Conservation (phyloP, 2,888 invertebrate species). For the Metellina segmentata region DNA sequence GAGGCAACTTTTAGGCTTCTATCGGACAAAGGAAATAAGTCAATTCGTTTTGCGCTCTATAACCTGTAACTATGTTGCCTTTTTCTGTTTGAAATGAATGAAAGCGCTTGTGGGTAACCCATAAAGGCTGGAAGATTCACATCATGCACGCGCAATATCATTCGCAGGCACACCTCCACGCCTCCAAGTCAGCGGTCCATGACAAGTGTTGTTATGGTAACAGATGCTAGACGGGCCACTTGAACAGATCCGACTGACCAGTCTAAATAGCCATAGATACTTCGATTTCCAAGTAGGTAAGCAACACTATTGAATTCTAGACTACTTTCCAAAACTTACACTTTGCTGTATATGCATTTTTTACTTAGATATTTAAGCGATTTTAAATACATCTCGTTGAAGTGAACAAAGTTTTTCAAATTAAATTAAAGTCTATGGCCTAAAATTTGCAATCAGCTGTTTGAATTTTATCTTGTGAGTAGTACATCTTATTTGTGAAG, state of each 20-base stretch:
- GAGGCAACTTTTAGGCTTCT: background rate
- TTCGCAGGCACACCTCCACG: constrained; percentile 66
- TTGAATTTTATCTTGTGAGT: no score
- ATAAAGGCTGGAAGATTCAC: constrained; percentile 56
- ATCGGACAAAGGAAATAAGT: background rate
- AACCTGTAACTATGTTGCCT: constrained; percentile 38
- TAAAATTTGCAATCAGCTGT: no score
- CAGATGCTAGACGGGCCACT: constrained; percentile 52
- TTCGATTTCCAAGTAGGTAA: constrained; percentile 10
- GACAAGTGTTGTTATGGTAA: constrained; percentile 64
- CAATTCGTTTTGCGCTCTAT: constrained; percentile 20
- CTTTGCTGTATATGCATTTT: no score
- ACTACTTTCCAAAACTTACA: no score
- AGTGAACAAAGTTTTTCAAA: no score
- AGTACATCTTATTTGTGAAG: no score
- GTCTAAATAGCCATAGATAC: constrained; percentile 12
- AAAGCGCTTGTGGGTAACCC: constrained; percentile 30
- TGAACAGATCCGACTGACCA: constrained; percentile 28
- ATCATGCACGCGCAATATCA: constrained; percentile 64
- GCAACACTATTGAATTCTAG: background rate
- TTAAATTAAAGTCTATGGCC: no score
- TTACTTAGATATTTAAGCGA: no score
- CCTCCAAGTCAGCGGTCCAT: constrained; percentile 61
- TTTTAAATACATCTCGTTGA: no score
- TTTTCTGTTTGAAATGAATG: constrained; percentile 23